These are phyloP conservation scores for Telmatochromis sp. DNA, from an alignment of 2,113 vertebrate genomes.

Conservation along the genomic window DNA sequence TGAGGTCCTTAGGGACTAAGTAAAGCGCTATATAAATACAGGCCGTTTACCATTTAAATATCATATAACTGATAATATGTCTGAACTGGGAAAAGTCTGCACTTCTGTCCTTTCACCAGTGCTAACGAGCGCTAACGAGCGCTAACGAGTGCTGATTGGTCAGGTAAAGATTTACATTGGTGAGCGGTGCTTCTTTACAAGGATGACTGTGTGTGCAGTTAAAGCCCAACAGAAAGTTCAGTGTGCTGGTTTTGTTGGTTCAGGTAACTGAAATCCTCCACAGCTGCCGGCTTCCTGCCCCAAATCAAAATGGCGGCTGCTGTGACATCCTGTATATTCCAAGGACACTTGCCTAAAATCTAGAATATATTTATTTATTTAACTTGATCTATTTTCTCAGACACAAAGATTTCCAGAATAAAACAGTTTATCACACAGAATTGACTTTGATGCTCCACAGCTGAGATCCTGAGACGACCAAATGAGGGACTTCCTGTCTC, in stretches of 20 bases:
- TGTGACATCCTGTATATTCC: background rate
- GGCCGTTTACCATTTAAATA: accelerated
- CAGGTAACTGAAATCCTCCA: background rate
- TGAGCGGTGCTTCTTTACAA: background rate
- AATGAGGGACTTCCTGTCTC: background rate
- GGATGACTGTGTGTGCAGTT: background rate
- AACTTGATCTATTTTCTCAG: background rate
- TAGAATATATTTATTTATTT: background rate
- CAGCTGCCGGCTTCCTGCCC: background rate
- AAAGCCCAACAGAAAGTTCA: background rate
- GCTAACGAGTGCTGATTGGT: background rate
- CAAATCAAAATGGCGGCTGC: background rate
- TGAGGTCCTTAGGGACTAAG: background rate
- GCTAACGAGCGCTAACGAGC: background rate
- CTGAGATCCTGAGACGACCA: background rate
- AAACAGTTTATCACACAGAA: background rate
- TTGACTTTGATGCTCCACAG: background rate
- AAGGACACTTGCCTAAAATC: background rate
- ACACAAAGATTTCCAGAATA: background rate
- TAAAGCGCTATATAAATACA: accelerated
- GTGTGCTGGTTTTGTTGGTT: background rate
- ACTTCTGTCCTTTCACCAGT: background rate
- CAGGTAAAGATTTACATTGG: background rate
- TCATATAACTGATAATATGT: background rate
- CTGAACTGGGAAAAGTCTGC: background rate